phyloP scores from a whole-genome alignment of 2,797 vertebrate species.

The Chromobotia macracanthus region DNA sequence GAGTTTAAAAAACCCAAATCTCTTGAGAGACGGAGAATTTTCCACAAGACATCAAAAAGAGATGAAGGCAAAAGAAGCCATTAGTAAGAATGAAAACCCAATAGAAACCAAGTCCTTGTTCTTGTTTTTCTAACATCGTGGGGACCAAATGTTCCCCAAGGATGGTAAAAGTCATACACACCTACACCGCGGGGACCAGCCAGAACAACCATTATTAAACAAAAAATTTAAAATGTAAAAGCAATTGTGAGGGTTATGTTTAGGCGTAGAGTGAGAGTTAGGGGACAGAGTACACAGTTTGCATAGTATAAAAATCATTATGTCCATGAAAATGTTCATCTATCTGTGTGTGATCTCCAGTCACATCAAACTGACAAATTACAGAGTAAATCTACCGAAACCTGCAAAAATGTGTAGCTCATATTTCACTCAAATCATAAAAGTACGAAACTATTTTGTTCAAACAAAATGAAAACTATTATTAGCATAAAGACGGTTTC shows the following conservation, averaged over 20 bases:
- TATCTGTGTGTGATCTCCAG: slow-evolving; percentile 1
- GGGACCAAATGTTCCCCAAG: too few species aligned
- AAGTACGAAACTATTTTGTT: not conserved
- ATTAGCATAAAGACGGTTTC: not conserved
- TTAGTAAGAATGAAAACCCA: not conserved
- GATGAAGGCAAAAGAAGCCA: not conserved
- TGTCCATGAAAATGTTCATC: too few species aligned
- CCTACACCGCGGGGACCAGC: too few species aligned
- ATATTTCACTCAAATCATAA: not conserved
- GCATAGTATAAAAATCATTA: too few species aligned
- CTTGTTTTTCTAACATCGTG: too few species aligned
- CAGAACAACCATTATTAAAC: too few species aligned
- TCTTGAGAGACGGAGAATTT: not conserved
- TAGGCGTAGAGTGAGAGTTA: too few species aligned
- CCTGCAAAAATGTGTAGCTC: not conserved
- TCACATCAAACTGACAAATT: too few species aligned
- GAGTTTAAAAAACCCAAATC: not conserved
- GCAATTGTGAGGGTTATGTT: too few species aligned
- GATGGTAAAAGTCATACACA: too few species aligned
- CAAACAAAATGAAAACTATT: not conserved
- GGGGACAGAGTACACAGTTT: too few species aligned
- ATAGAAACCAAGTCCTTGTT: not conserved
- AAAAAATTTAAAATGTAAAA: too few species aligned
- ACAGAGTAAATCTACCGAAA: not conserved
- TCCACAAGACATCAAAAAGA: not conserved